Conservation (phyloP, 2,113 vertebrate species). For the Protomyctophum bolini region DNA sequence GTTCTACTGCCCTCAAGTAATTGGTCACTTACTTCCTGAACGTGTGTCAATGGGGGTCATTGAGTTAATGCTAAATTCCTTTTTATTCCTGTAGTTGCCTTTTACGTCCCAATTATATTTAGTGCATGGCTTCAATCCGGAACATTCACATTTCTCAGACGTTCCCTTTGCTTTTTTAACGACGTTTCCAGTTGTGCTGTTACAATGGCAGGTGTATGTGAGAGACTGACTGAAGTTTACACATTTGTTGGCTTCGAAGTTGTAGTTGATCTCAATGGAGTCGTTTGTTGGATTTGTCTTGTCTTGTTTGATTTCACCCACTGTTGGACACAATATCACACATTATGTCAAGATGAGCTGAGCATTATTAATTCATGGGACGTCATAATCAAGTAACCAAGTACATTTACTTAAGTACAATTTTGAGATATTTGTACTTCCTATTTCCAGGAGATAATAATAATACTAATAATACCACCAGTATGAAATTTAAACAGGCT, state of each 20-base stretch:
- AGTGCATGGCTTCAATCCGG: neutral
- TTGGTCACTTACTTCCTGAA: conserved; percentile 73
- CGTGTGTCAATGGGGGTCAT: accelerated
- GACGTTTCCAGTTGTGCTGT: too few species aligned
- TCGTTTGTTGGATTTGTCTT: accelerated
- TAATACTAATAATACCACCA: neutral
- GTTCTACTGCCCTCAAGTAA: too few species aligned
- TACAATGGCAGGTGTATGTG: neutral
- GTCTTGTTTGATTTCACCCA: accelerated
- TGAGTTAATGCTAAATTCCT: accelerated
- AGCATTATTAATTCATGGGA: too few species aligned
- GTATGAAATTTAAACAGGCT: neutral
- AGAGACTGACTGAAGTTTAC: accelerated
- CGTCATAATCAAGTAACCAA: too few species aligned
- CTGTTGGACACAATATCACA: conserved; percentile 3
- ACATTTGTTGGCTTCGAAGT: neutral
- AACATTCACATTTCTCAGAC: too few species aligned
- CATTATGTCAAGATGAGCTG: neutral
- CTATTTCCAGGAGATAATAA: neutral
- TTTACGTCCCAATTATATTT: accelerated
- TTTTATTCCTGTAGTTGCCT: accelerated
- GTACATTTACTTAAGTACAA: too few species aligned
- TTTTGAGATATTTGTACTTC: too few species aligned
- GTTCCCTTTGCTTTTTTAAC: too few species aligned
- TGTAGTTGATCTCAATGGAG: neutral